phyloP scores from a whole-genome alignment of 1,140 invertebrate species.

The Elymnias hypermnestra region DNA sequence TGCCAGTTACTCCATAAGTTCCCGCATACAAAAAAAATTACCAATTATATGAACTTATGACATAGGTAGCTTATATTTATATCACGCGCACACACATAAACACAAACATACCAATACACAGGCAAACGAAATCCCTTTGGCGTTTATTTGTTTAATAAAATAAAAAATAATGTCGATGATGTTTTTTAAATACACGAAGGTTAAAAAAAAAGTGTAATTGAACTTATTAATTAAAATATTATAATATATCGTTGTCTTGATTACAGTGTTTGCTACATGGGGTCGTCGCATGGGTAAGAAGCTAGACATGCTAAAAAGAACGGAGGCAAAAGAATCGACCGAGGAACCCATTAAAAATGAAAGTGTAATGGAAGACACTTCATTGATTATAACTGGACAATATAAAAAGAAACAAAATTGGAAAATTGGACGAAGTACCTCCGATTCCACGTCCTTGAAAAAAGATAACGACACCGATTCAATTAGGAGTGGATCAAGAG shows the following conservation, averaged over 20 bases:
- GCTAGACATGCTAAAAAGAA: conserved; percentile 84
- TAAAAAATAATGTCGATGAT: no score
- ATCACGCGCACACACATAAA: no score
- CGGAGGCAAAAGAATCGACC: conserved; percentile 77
- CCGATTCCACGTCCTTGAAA: conserved; percentile 63
- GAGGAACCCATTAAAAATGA: conserved; percentile 45
- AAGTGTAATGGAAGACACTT: conserved; percentile 41
- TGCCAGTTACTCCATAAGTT: no score
- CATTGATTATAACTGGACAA: conserved; percentile 43
- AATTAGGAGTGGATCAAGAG: conserved; percentile 63
- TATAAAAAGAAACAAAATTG: conserved; percentile 71
- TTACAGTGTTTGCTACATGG: conserved; percentile 86
- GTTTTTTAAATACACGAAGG: no score
- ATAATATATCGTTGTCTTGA: conserved; percentile 24
- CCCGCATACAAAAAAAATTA: no score
- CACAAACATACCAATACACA: no score
- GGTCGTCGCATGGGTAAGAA: conserved; percentile 87
- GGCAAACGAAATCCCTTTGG: no score
- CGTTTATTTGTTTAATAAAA: no score
- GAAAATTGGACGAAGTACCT: conserved; percentile 73
- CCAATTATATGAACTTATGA: no score
- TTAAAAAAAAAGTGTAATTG: no score
- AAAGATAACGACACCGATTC: conserved; percentile 65
- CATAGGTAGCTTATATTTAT: no score
- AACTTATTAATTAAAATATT: no score